Base-by-base conservation (phyloP, 2,797 vertebrate species). In the Acanthiza pusilla region DNA sequence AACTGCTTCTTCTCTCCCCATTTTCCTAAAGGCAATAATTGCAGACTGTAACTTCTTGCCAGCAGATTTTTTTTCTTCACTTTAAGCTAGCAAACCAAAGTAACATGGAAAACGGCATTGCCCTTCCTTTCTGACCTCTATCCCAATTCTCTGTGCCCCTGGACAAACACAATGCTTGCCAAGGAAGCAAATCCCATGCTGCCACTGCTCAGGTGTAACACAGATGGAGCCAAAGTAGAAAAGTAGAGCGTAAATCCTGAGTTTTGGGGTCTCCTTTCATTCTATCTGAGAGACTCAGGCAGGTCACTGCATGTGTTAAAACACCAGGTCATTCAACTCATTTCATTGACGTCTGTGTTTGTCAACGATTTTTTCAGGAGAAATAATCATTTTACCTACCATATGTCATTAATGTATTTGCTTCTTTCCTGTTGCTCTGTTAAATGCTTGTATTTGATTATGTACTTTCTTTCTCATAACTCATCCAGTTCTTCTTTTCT, bases 401-500 rank as follows among this genome's bases (percentile, higher is more conserved):
- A 72, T 85, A 85, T 84, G 74, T 82, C 89, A 80, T 93, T 89
- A 89, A 76, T 27, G 38, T 90, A 36, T 86, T 91, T 88, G 53
- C 71, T 83, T 80, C 82, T 92, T 93, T 94, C 89, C 68, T 79
- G 53, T 87, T 77, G 63, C 83, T 95, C 10, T 85, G 38, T 95
- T 84, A 22, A 65, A 65, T 73, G 63, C 90, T 87, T 91, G 63
- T 94, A 72, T 92, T 92, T 94, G 91, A 85, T 86, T 48, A 83
- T 53, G 43, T 82, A n/a, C 57, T 85, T 85, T 85, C 45, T 92
- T 85, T 60, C 26, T 95, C 63, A 14, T 90, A 95, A 87, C 55
- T 96, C 48, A 92, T 77, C 77, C 81, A 71, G 42, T 90, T 91
- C 60, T 90, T 91, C 60, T 77, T 93, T 83, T 67, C 88, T 80